A percentile compares a stretch with the other conserved stretches of the same genome.
These are phyloP conservation scores for Argyresthia albistria DNA, from an alignment of 2,888 invertebrate species.

Conservation along the genomic window DNA sequence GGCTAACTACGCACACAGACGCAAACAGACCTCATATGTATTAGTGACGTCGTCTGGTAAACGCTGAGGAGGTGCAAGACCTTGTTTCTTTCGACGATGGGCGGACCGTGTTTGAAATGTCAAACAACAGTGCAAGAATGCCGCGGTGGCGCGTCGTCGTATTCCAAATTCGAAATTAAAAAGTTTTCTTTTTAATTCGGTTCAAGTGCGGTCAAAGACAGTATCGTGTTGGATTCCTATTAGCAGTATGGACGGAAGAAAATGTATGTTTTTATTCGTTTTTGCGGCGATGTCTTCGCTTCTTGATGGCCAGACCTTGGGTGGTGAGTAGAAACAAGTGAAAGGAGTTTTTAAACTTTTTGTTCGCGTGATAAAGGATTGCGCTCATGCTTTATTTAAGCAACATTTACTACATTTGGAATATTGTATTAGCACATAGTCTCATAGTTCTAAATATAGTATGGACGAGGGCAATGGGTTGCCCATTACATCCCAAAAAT, in stretches of 20 bases:
- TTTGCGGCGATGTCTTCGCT: conserved; percentile 30
- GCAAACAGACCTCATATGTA: too few species aligned
- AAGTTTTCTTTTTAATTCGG: not conserved
- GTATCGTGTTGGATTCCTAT: not conserved
- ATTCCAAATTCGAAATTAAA: conserved; percentile 8
- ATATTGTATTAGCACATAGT: too few species aligned
- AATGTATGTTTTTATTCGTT: conserved; percentile 29
- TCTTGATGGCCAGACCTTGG: conserved; percentile 51
- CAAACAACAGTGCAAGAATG: conserved; percentile 16
- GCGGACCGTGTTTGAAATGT: conserved; percentile 30
- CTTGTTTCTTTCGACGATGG: too few species aligned
- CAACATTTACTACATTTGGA: too few species aligned
- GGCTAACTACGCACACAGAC: too few species aligned
- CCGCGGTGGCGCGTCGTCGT: conserved; percentile 3
- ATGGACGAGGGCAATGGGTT: too few species aligned
- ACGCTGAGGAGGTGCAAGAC: too few species aligned
- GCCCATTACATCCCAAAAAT: too few species aligned
- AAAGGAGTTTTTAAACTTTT: conserved; percentile 37
- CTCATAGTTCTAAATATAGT: too few species aligned
- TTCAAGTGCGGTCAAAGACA: not conserved
- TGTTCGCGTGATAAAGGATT: not conserved
- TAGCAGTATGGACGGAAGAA: conserved; percentile 29
- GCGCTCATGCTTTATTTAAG: too few species aligned
- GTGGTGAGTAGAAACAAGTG: conserved; percentile 39
- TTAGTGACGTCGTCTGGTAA: too few species aligned